phyloP scores from a whole-genome alignment of 1,140 invertebrate species.

The Drosophila paulistorum region DNA sequence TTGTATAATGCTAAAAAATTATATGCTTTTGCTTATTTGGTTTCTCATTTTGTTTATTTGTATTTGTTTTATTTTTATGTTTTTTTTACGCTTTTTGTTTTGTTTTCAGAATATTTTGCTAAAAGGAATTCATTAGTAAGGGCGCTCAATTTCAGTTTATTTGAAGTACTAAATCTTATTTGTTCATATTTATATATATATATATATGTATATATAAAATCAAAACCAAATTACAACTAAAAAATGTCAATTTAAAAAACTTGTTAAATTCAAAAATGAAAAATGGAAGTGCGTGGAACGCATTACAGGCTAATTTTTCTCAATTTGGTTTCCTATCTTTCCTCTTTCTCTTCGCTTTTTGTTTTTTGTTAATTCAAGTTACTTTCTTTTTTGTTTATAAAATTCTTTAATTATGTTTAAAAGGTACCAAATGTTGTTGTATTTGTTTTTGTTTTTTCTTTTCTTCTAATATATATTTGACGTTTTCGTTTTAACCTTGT shows the following conservation, averaged over 20 bases:
- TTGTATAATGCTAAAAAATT: conserved; percentile 81
- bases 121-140: conserved; percentile 79
- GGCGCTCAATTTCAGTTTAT: conserved; percentile 77
- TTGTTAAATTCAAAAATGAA: conserved; percentile 40
- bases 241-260: not conserved
- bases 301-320: conserved; percentile 78
- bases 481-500: conserved; percentile 4
- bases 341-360: conserved; percentile 26
- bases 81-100: conserved; percentile 32
- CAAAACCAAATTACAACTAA: not conserved
- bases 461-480: conserved; percentile 20
- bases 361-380: conserved; percentile 19
- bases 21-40: conserved; percentile 67
- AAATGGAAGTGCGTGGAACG: conserved; percentile 77
- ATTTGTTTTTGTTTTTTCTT: conserved; percentile 48
- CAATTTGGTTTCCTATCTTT: conserved; percentile 60
- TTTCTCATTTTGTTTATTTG: conserved; percentile 23
- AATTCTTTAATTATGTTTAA: conserved; percentile 79
- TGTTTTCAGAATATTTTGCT: conserved; percentile 71
- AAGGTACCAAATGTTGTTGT: conserved; percentile 79
- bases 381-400: conserved; percentile 44
- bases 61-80: conserved; percentile 29
- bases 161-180: conserved; percentile 71
- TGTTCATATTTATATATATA: conserved; percentile 28
- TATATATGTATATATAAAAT: conserved; percentile 30